phyloP scores from a whole-genome alignment of 1,140 invertebrate species.

The fruit fly (Drosophila melanogaster) region DNA sequence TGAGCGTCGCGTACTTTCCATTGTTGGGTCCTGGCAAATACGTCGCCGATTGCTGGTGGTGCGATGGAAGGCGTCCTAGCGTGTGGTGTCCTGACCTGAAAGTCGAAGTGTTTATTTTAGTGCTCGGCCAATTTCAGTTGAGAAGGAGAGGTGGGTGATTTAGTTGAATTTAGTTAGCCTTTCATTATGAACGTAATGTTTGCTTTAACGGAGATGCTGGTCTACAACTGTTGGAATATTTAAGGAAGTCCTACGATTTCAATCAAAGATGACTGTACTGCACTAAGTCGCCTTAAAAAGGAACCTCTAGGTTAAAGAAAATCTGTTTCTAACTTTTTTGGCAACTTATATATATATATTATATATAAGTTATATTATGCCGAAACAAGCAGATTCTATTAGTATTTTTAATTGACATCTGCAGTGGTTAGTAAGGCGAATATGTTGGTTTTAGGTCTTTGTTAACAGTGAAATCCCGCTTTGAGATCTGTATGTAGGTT shows the following conservation, averaged over 20 bases:
- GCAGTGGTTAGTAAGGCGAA: conserved; percentile 8
- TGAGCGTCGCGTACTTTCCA: conserved; percentile 95
- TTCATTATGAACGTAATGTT: neutral
- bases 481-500: neutral
- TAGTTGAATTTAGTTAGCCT: conserved; percentile 6
- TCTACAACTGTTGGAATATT: no score
- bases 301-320: no score
- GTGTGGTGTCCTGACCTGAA: conserved; percentile 85
- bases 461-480: neutral
- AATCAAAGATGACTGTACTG: no score
- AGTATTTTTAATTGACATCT: neutral
- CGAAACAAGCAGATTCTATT: no score
- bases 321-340: neutral
- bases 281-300: no score
- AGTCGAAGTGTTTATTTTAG: neutral
- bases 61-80: conserved; percentile 85
- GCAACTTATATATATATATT: no score
- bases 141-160: neutral
- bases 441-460: conserved; percentile 10
- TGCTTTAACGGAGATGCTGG: neutral
- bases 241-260: no score
- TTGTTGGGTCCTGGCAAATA: conserved; percentile 86
- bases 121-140: neutral
- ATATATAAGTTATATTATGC: neutral
- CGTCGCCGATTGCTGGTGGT: conserved; percentile 80